phyloP scores from a whole-genome alignment of 2,797 vertebrate species.

The Xerus rutilus region DNA sequence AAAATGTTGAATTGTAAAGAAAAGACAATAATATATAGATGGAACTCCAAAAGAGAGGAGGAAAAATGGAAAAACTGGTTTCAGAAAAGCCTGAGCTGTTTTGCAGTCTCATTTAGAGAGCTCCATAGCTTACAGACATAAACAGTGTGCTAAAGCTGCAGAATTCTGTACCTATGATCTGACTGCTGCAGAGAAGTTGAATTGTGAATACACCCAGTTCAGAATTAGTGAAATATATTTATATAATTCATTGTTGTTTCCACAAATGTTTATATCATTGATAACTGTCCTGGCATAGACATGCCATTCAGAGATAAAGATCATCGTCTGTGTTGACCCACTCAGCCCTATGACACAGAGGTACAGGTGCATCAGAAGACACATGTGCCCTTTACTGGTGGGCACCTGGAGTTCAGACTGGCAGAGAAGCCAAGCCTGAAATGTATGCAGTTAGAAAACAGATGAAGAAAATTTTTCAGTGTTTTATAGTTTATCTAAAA shows the following conservation, averaged over 20 bases:
- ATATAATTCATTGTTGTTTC: background rate
- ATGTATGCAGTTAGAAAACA: background rate
- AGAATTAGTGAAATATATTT: background rate
- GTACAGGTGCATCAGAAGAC: background rate
- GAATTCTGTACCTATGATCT: background rate
- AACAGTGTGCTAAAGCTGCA: background rate
- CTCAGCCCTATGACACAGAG: background rate
- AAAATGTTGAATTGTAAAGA: background rate
- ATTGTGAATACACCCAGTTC: no score
- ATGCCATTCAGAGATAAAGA: background rate
- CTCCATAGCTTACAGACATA: background rate
- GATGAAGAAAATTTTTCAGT: background rate
- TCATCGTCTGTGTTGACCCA: background rate
- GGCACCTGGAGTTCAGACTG: background rate
- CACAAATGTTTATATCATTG: background rate
- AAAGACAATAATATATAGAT: background rate
- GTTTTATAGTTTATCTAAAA: background rate
- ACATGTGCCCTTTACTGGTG: background rate
- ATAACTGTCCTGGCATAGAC: background rate
- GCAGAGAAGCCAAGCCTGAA: background rate
- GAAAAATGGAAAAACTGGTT: background rate
- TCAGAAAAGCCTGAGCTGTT: background rate
- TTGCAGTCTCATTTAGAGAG: background rate
- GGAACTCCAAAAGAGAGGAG: background rate
- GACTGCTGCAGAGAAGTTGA: no score